Evolutionary conservation across 2,113 vertebrate species (phyloP).

Genomic region (Todiramphus chloris): DNA sequence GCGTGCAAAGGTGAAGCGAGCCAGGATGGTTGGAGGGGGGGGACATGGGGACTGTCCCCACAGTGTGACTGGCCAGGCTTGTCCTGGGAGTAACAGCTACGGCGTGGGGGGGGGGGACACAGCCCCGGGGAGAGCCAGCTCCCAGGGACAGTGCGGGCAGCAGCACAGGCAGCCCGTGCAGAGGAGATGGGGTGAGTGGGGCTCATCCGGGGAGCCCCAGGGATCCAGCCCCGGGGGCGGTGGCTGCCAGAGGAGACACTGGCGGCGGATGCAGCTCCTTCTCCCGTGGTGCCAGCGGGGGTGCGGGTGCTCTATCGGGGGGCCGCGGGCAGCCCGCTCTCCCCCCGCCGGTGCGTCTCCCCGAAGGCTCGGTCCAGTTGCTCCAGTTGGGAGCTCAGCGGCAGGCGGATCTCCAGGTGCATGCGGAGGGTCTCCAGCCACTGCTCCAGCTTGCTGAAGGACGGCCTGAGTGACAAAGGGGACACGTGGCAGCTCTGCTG

Average conservation of each 20-base stretch:
- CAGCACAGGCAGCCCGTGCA: neutral
- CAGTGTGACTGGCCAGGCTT: neutral
- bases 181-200: neutral
- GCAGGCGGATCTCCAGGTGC: conserved; percentile 89
- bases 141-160: neutral
- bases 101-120: neutral
- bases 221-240: neutral
- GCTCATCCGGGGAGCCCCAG: neutral
- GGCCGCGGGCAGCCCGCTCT: conserved; percentile 80
- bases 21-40: neutral
- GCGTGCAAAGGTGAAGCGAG: conserved; percentile 30
- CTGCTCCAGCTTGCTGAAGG: conserved; percentile 90
- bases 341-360: conserved; percentile 78
- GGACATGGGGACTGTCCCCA: neutral
- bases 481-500: neutral
- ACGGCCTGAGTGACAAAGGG: conserved; percentile 74
- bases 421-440: conserved; percentile 93
- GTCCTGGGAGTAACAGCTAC: neutral
- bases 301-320: conserved; percentile 67
- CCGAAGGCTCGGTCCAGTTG: conserved; percentile 87
- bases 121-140: neutral
- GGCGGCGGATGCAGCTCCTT: neutral
- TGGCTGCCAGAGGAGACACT: neutral
- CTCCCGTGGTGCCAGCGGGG: neutral
- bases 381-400: conserved; percentile 87